These are phyloP conservation scores for Mimachlamys varia DNA, from an alignment of 2,888 invertebrate species.

Conservation along the genomic window DNA sequence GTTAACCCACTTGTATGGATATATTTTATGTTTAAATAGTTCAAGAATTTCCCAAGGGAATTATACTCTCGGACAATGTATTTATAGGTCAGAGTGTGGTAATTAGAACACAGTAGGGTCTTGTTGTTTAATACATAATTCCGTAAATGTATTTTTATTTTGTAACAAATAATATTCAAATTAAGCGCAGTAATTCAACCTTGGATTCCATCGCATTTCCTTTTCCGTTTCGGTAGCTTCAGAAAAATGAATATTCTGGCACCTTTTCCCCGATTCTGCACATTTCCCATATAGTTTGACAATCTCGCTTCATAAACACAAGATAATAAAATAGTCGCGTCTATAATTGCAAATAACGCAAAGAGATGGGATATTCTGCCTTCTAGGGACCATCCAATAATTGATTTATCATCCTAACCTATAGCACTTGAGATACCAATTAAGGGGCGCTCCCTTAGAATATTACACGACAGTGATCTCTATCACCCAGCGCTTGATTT, in stretches of 20 bases:
- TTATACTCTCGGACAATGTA: too few species aligned
- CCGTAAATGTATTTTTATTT: too few species aligned
- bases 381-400: background rate
- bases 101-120: too few species aligned
- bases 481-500: slow-evolving; percentile 16
- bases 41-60: too few species aligned
- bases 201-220: too few species aligned
- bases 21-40: too few species aligned
- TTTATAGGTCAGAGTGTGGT: too few species aligned
- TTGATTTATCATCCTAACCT: slow-evolving; percentile 31
- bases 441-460: background rate
- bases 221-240: background rate
- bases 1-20: too few species aligned
- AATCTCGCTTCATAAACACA: background rate
- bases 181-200: too few species aligned
- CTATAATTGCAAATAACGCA: slow-evolving; percentile 19
- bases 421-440: slow-evolving; percentile 9
- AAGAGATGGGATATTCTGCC: background rate
- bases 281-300: background rate
- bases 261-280: background rate
- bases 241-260: background rate
- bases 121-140: too few species aligned
- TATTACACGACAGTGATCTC: background rate
- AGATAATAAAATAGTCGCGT: background rate
- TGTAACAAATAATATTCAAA: too few species aligned